Conservation (phyloP, 2,888 invertebrate genomes). For the Agrilus cyanescens region DNA sequence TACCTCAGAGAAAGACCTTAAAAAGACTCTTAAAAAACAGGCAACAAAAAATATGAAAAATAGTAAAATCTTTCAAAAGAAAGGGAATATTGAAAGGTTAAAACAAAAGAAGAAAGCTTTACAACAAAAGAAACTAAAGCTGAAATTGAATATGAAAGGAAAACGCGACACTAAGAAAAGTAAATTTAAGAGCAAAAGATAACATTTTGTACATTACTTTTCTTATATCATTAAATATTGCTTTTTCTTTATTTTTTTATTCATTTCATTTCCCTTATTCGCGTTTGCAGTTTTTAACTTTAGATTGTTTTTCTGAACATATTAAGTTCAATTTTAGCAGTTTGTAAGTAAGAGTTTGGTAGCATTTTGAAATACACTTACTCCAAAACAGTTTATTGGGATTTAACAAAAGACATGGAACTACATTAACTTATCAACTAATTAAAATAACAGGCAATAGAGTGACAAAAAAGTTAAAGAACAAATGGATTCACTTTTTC, state of each 20-base stretch:
- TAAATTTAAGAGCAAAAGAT: slow-evolving; percentile 24
- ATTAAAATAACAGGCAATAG: neutral
- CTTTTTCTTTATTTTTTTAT: neutral
- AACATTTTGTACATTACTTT: slow-evolving; percentile 3
- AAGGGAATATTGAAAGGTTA: slow-evolving; percentile 55
- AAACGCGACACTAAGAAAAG: slow-evolving; percentile 25
- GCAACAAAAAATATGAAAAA: slow-evolving; percentile 62
- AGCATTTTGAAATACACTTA: neutral
- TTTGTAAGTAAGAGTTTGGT: neutral
- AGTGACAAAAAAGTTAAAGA: slow-evolving; percentile 5
- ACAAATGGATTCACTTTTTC: slow-evolving; percentile 9
- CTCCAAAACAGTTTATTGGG: too few species aligned
- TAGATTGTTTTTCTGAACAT: too few species aligned
- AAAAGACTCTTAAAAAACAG: slow-evolving; percentile 55
- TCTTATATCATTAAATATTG: slow-evolving; percentile 1
- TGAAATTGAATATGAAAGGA: slow-evolving; percentile 30
- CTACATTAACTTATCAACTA: too few species aligned
- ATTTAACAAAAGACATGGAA: too few species aligned
- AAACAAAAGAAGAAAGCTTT: slow-evolving; percentile 57
- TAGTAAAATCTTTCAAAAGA: slow-evolving; percentile 65
- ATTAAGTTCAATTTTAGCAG: too few species aligned
- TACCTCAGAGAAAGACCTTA: slow-evolving; percentile 54
- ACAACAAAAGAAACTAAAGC: slow-evolving; percentile 33
- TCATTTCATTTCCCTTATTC: too few species aligned
- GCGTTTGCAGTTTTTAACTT: too few species aligned